Percentiles rank a stretch among this genome's conserved stretches.
These are phyloP conservation scores for Scaptomyza hsui DNA, from an alignment of 1,140 invertebrate species.

Conservation along the genomic window DNA sequence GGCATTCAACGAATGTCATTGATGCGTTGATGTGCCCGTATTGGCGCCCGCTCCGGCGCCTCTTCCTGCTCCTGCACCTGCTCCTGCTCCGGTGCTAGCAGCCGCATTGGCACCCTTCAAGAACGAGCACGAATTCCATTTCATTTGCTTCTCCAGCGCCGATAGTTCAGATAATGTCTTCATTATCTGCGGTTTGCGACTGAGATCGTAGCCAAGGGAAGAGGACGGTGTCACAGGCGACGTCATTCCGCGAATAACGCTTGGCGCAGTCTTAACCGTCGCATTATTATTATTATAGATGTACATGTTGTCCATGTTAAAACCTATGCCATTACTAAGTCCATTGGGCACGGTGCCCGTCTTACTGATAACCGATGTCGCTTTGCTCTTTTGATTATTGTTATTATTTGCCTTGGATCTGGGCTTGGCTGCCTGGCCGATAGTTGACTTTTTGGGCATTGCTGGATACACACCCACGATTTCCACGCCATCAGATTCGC, in stretches of 20 bases:
- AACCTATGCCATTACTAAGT: slow-evolving; percentile 49
- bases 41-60: slow-evolving; percentile 23
- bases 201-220: slow-evolving; percentile 46
- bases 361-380: slow-evolving; percentile 16
- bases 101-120: slow-evolving; percentile 23
- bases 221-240: not conserved
- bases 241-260: slow-evolving; percentile 16
- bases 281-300: slow-evolving; percentile 51
- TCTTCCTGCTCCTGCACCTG: slow-evolving; percentile 19
- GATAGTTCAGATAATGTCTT: slow-evolving; percentile 52
- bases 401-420: slow-evolving; percentile 22
- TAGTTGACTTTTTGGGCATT: not conserved
- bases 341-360: slow-evolving; percentile 24
- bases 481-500: slow-evolving; percentile 80
- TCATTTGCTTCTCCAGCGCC: slow-evolving; percentile 56
- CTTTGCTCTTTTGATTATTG: slow-evolving; percentile 43
- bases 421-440: slow-evolving; percentile 7
- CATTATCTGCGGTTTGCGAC: slow-evolving; percentile 46
- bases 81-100: not conserved
- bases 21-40: slow-evolving; percentile 43
- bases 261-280: not conserved
- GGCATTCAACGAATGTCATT: slow-evolving; percentile 73
- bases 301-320: slow-evolving; percentile 55
- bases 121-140: slow-evolving; percentile 36
- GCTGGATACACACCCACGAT: slow-evolving; percentile 74